Conservation (phyloP, 2,797 vertebrate genomes). For the Heliangelus exortis region DNA sequence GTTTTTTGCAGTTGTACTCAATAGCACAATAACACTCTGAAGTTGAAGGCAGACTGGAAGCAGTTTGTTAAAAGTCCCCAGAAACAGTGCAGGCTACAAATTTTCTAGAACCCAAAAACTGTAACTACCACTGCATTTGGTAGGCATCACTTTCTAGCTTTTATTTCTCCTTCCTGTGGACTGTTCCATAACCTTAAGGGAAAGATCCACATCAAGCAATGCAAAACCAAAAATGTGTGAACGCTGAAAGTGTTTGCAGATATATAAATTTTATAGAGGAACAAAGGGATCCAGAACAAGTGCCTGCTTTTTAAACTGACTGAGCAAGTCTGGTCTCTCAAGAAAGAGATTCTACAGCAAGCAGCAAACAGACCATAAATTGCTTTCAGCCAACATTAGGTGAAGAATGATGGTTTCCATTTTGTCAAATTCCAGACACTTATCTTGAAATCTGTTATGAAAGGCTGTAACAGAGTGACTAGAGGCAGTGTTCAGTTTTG, state of each 20-base stretch:
- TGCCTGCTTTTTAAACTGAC: neutral
- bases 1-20: neutral
- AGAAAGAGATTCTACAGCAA: neutral
- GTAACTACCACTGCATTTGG: neutral
- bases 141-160: neutral
- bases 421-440: neutral
- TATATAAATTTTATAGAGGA: neutral
- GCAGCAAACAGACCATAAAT: neutral
- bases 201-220: neutral
- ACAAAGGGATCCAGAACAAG: neutral
- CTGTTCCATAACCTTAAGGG: neutral
- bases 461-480: neutral
- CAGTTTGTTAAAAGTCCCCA: neutral
- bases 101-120: neutral
- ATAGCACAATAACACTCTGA: neutral
- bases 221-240: neutral
- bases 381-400: neutral
- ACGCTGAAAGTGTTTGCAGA: neutral
- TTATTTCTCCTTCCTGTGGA: neutral
- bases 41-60: neutral
- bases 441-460: neutral
- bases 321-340: neutral
- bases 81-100: neutral
- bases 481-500: neutral
- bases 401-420: neutral